These are phyloP conservation scores for Limonius californicus DNA, from an alignment of 1,140 invertebrate species.

Conservation along the genomic window DNA sequence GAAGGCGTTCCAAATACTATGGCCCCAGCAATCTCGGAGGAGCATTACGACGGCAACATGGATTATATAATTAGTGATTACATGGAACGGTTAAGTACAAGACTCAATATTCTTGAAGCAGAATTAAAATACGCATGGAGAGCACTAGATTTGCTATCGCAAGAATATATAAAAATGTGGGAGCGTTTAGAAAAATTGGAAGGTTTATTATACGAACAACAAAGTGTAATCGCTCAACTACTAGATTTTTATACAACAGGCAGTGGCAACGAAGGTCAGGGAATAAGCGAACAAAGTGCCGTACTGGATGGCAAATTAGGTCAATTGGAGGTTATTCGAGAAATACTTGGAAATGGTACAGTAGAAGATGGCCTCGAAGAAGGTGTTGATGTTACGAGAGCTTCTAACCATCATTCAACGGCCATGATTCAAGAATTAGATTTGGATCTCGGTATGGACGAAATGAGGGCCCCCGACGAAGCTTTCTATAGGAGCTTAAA, in stretches of 20 bases:
- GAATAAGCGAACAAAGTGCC: constrained; percentile 17
- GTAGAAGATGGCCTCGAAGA: constrained; percentile 60
- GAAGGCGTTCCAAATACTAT: constrained; percentile 34
- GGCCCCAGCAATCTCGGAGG: constrained; percentile 36
- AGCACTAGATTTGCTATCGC: constrained; percentile 82
- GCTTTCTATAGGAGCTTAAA: constrained; percentile 86
- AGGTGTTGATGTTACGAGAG: constrained; percentile 51
- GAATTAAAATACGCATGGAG: constrained; percentile 90
- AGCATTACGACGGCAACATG: constrained; percentile 47
- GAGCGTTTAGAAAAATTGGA: constrained; percentile 88
- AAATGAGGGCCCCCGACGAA: constrained; percentile 67
- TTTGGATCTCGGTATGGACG: constrained; percentile 50
- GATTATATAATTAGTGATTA: constrained; percentile 79
- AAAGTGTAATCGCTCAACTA: constrained; percentile 84
- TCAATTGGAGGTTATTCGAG: constrained; percentile 56
- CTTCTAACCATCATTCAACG: constrained; percentile 36
- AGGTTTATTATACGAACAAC: constrained; percentile 81
- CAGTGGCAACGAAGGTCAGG: constrained; percentile 24
- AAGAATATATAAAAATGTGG: constrained; percentile 94
- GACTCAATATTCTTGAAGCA: constrained; percentile 81
- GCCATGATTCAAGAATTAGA: constrained; percentile 52
- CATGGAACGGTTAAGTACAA: constrained; percentile 82
- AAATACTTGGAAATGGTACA: constrained; percentile 58
- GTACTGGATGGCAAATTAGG: constrained; percentile 42
- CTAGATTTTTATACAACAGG: constrained; percentile 68